phyloP scores from a whole-genome alignment of 2,113 vertebrate genomes.

The Raja brachyura region DNA sequence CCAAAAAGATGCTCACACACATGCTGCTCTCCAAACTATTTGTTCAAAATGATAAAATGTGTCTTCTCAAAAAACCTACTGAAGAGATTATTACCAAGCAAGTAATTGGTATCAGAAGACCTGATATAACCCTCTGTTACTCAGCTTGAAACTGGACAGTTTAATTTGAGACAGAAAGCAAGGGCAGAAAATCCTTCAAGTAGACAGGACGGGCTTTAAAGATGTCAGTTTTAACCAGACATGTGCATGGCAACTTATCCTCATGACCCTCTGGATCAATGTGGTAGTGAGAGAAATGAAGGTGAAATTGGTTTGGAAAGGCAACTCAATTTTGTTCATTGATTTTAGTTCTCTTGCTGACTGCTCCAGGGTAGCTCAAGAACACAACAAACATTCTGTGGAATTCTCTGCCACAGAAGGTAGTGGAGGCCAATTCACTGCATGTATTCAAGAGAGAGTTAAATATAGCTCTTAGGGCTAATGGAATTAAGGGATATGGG shows the following conservation, averaged over 20 bases:
- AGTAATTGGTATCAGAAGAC: not conserved
- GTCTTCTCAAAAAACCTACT: not conserved
- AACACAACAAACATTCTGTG: no score
- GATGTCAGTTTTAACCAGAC: not conserved
- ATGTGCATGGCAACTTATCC: not conserved
- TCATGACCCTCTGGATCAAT: not conserved
- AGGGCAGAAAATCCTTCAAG: not conserved
- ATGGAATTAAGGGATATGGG: no score
- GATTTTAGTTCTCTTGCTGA: not conserved
- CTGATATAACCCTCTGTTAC: not conserved
- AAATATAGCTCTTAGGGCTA: no score
- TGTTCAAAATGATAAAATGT: not conserved
- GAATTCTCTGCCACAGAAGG: no score
- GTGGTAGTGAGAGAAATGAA: not conserved
- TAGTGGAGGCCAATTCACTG: no score
- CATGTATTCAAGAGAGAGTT: no score
- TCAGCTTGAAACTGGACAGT: no score
- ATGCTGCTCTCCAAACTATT: not conserved
- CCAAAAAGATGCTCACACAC: not conserved
- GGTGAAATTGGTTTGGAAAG: not conserved
- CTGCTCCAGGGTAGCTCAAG: not conserved
- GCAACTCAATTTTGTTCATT: not conserved
- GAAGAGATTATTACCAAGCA: not conserved
- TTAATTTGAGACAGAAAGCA: not conserved
- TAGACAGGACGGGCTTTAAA: no score